A percentile compares a stretch with the other conserved stretches of the same genome.
Conservation (phyloP, 2,888 invertebrate genomes). For the Corbicula japonica region DNA sequence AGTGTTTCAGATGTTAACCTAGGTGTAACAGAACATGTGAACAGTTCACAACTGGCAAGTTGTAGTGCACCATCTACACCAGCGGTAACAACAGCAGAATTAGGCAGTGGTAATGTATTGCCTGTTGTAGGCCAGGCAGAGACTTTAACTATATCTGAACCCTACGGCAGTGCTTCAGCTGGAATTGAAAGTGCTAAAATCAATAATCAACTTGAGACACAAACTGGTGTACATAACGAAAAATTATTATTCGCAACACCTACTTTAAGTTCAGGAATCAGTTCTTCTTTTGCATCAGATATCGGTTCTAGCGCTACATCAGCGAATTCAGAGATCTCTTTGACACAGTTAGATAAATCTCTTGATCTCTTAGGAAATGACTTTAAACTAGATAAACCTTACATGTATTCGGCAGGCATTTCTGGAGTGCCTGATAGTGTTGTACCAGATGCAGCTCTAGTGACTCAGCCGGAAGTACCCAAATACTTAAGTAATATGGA, state of each 20-base stretch:
- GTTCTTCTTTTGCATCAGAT: slow-evolving; percentile 30
- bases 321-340: slow-evolving; percentile 49
- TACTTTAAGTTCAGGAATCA: not conserved
- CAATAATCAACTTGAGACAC: not conserved
- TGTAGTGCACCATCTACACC: too few relatives aligned
- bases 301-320: slow-evolving; percentile 10
- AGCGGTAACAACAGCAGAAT: too few relatives aligned
- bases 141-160: too few relatives aligned
- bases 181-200: not conserved
- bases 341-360: slow-evolving; percentile 63
- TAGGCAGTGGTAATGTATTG: too few relatives aligned
- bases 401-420: slow-evolving; percentile 73
- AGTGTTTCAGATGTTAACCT: not conserved
- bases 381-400: slow-evolving; percentile 65
- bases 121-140: too few relatives aligned
- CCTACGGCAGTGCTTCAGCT: too few relatives aligned
- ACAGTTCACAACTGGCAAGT: not conserved
- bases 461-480: slow-evolving; percentile 18
- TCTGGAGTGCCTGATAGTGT: slow-evolving; percentile 40
- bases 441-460: slow-evolving; percentile 10
- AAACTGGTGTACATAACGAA: not conserved
- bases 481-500: not conserved
- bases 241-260: slow-evolving; percentile 15
- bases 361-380: slow-evolving; percentile 71
- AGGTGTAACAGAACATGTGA: not conserved